These are phyloP conservation scores for Megalonaias nervosa DNA, from an alignment of 1,140 invertebrate species.

Conservation along the genomic window DNA sequence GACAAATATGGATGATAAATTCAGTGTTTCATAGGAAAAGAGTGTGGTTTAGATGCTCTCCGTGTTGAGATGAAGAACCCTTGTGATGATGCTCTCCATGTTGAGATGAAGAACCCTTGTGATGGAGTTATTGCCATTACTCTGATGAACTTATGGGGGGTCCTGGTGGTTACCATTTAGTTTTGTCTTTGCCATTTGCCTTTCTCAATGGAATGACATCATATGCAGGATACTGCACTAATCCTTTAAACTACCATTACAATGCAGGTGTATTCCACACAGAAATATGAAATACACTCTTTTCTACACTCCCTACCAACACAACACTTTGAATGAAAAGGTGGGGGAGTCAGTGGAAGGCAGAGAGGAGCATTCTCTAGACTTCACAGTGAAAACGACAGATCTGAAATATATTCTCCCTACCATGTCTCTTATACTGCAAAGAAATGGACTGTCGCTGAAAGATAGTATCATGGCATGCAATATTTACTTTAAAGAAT, in stretches of 20 bases:
- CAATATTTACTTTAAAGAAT: conserved; percentile 14
- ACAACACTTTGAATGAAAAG: conserved; percentile 13
- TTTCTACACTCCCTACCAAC: conserved; percentile 1
- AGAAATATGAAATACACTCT: conserved; percentile 9
- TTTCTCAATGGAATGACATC: conserved; percentile 21
- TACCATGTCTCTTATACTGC: conserved; percentile 18
- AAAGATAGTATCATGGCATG: not conserved
- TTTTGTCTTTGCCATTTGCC: conserved; percentile 24
- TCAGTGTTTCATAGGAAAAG: conserved; percentile 11
- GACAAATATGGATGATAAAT: not conserved
- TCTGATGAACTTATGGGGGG: conserved; percentile 13
- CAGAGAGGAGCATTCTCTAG: conserved; percentile 13
- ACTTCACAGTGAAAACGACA: conserved; percentile 1
- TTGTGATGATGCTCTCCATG: too few relatives aligned
- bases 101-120: conserved; percentile 22
- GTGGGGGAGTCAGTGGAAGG: conserved; percentile 12
- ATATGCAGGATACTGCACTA: conserved; percentile 5
- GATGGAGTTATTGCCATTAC: conserved; percentile 14
- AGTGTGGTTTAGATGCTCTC: not conserved
- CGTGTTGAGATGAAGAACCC: too few relatives aligned
- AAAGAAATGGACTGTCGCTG: conserved; percentile 8
- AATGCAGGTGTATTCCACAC: not conserved
- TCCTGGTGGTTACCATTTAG: conserved; percentile 8
- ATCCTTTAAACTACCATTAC: not conserved
- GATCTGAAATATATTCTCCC: conserved; percentile 8